Evolutionary conservation across 2,113 vertebrate genomes (phyloP), one percentile per base, ranked within the genome.

Genomic region (Ibidorhyncha struthersii): DNA sequence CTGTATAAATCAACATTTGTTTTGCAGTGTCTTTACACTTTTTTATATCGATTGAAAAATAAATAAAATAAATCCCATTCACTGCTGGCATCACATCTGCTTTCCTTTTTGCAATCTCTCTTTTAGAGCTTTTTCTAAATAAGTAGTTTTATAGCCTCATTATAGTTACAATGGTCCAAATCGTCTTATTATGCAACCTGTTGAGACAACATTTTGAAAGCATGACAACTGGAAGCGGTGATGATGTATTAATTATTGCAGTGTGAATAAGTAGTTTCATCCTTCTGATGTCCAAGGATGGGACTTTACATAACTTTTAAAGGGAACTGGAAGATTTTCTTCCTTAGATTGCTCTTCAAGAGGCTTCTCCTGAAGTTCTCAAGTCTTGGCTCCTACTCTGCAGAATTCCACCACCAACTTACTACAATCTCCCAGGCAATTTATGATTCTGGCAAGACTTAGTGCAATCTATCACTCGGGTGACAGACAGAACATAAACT

Each of bases 401-500:
- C 65, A 81, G 82, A 56, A 82, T 87, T 95, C 80, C 90, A 94
- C 73, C 82, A 82, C 40, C 94, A 82, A 89, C 90, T 90, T 50
- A 84, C 80, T 77, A 61, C 79, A 61, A 53, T 85, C 86, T 95
- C 93, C 91, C 89, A 92, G 86, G 92, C 90, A 86, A 74, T 89
- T 86, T 73, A 81, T 66, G 79, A 58, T 90, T 88, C 94, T 95
- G 92, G 89, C 89, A 90, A 77, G 69, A 55, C 65, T 78, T 14
- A 71, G 86, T 58, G 82, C 65, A 85, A 94, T 94, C 86, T 82
- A 94, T 84, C 79, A 78, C 65, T 53, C 5, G 70, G 89, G 74
- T 91, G 91, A 95, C 89, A 95, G 93, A 91, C 66, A 87, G 76
- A 90, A 87, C 86, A 96, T 86, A 91, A 72, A 85, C 91, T 90